Conservation (phyloP, 1,140 invertebrate species). For the Apis florea region DNA sequence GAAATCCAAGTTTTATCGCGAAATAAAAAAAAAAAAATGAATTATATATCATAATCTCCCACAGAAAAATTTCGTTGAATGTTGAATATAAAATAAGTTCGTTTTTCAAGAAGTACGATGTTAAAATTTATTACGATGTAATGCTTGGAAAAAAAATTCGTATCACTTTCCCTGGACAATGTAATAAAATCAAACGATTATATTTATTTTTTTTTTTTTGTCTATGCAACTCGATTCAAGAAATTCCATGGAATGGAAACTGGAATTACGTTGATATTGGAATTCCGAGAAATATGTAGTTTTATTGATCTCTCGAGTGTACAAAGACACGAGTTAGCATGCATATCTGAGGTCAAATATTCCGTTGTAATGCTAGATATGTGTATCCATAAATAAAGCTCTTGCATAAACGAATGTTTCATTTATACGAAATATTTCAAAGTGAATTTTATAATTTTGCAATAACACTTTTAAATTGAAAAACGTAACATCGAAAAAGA, state of each 20-base stretch:
- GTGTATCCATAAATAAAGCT: neutral
- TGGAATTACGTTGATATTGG: neutral
- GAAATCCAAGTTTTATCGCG: neutral
- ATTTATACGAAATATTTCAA: neutral
- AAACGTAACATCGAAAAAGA: neutral
- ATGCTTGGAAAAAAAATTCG: slow-evolving; percentile 21
- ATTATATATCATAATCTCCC: neutral
- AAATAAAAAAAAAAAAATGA: neutral
- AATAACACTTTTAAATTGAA: neutral
- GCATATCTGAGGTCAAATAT: neutral
- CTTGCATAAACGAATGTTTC: neutral
- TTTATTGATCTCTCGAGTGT: neutral
- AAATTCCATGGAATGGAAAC: too few relatives aligned
- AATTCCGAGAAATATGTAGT: neutral
- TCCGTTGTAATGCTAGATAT: neutral
- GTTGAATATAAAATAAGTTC: neutral
- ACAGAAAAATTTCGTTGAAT: neutral
- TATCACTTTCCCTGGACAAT: neutral
- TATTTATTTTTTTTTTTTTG: neutral
- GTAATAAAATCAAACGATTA: neutral
- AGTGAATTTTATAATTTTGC: neutral
- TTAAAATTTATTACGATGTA: slow-evolving; percentile 13
- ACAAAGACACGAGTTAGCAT: neutral
- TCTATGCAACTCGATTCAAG: too few relatives aligned
- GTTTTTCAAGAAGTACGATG: neutral